Base-by-base conservation (phyloP, 2,113 vertebrate species). In the Cyprinodon variegatus region DNA sequence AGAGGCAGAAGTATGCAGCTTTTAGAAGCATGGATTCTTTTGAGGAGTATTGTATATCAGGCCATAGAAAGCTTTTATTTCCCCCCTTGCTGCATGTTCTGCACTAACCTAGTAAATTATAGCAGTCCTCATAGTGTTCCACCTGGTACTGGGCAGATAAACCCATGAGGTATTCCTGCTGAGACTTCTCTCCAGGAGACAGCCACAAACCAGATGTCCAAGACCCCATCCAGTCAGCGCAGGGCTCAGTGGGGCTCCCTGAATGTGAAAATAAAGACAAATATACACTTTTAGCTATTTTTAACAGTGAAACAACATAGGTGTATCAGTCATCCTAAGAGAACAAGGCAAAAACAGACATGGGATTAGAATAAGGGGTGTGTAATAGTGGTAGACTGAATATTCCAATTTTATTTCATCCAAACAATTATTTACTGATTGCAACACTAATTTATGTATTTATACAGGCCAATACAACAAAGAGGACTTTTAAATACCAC, bases 91-190 rank as follows among this genome's bases (percentile, higher is more conserved):
- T 8, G 9, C 5, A 37, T 45, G 17, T 78, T 74, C 69, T 67
- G 9, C 39, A 83, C 84, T 96, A 76, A 99, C 98, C 95, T 95
- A 97, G 95, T 67, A 96, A 81, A 69, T 92, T 93, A 11, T 96
- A 98, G 86, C 91, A 95, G 91, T 99, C 98, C n/a, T 98, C 96
- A 9, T 99, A 99, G 74, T 94, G 95, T 86, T 99, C 97, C 81
- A 96, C 94, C 61, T 92, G 90, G 81, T 99, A 99, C 57, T 94
- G 95, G 29, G 91, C 85, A 0, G 93, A 95, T 83, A 99, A 92
- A 39, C 92, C 87, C 65, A 90, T 85, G 71, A 99, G 89, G 83
- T 98, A 98, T 43, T 94, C 94, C 86, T 94, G 93, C 67, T 99
- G 96, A 36, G 89, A 91, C 61, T 68, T 91, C 87, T 94, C 91